Percentiles rank a stretch among this genome's conserved stretches.
phyloP scores from a whole-genome alignment of 2,797 vertebrate genomes.

The Pangasius djambal region DNA sequence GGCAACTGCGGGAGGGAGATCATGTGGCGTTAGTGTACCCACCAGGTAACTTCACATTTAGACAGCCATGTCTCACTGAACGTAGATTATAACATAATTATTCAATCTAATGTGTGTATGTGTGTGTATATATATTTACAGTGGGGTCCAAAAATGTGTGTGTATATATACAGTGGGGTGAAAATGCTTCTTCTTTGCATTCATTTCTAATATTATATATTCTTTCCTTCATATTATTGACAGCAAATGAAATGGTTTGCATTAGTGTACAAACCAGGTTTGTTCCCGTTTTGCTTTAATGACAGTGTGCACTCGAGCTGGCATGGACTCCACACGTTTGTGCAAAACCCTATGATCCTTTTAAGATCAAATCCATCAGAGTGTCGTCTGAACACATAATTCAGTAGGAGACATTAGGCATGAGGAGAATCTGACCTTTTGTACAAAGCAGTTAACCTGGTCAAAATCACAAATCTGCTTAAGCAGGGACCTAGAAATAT shows the following conservation, averaged over 20 bases:
- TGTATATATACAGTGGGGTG: too few species aligned
- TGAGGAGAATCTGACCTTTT: neutral
- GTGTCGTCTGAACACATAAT: neutral
- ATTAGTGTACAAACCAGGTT: too few species aligned
- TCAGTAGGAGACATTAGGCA: neutral
- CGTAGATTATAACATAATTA: neutral
- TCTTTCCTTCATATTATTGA: neutral
- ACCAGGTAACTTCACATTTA: slow-evolving; percentile 73
- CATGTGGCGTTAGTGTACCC: slow-evolving; percentile 87
- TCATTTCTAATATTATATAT: neutral
- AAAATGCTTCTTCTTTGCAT: neutral
- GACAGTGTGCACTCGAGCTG: neutral
- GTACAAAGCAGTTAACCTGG: neutral
- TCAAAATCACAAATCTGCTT: neutral
- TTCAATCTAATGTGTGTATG: neutral
- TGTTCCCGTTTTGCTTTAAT: neutral
- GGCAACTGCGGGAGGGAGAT: slow-evolving; percentile 83
- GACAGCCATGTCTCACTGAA: neutral
- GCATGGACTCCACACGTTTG: neutral
- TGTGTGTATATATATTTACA: neutral
- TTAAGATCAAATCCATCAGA: neutral
- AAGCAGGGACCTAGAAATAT: neutral
- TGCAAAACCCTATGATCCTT: neutral
- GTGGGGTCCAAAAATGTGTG: neutral
- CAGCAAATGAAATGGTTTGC: neutral